These are phyloP conservation scores for Notodonta dromedarius DNA, from an alignment of 2,888 invertebrate genomes.

Conservation along the genomic window DNA sequence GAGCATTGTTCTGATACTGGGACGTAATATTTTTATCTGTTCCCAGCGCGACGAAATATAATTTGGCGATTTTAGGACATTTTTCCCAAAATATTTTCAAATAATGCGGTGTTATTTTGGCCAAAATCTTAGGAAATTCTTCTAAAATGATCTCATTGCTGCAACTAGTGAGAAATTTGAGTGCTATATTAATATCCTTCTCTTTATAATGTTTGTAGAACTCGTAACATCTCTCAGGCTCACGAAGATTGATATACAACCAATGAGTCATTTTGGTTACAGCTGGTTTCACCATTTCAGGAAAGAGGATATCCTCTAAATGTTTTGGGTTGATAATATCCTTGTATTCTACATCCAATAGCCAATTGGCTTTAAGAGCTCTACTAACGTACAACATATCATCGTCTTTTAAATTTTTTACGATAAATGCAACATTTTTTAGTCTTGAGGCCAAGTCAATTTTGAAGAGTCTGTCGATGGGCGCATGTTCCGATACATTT, in stretches of 20 bases:
- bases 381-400: slow-evolving; percentile 67
- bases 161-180: slow-evolving; percentile 57
- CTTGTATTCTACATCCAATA: slow-evolving; percentile 45
- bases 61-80: slow-evolving; percentile 47
- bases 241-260: slow-evolving; percentile 45
- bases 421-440: slow-evolving; percentile 54
- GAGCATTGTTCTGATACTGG: slow-evolving; percentile 37
- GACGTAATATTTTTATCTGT: slow-evolving; percentile 34
- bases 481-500: slow-evolving; percentile 43
- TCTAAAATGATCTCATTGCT: slow-evolving; percentile 45
- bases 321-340: slow-evolving; percentile 58
- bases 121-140: slow-evolving; percentile 44
- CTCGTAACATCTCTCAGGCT: slow-evolving; percentile 46
- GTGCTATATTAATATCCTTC: slow-evolving; percentile 42
- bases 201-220: slow-evolving; percentile 59
- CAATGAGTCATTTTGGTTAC: slow-evolving; percentile 54
- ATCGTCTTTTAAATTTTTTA: slow-evolving; percentile 56
- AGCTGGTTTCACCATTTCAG: slow-evolving; percentile 60
- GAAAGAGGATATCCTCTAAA: slow-evolving; percentile 58
- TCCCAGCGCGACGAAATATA: slow-evolving; percentile 53
- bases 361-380: slow-evolving; percentile 62
- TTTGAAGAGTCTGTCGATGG: slow-evolving; percentile 62
- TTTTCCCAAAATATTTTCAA: slow-evolving; percentile 58
- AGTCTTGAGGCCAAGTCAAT: slow-evolving; percentile 62
- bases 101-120: slow-evolving; percentile 49